Evolutionary conservation across 1,140 invertebrate species (phyloP).

Genomic region (Sipha flava): DNA sequence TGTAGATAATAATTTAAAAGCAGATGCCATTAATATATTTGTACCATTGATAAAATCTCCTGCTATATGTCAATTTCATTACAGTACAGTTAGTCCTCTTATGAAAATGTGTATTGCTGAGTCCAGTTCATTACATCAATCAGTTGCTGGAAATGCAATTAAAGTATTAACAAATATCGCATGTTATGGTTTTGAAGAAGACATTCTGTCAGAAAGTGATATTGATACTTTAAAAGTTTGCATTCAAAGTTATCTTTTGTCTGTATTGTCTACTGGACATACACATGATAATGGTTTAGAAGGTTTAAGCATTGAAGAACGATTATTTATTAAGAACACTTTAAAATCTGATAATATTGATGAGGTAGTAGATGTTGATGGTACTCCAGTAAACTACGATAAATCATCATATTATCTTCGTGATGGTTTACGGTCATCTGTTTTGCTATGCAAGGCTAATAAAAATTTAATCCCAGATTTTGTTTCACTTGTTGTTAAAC

Average conservation of each 20-base stretch:
- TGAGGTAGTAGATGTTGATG: neutral
- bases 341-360: neutral
- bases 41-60: constrained; percentile 49
- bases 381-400: neutral
- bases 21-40: constrained; percentile 44
- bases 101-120: constrained; percentile 49
- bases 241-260: constrained; percentile 18
- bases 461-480: constrained; percentile 16
- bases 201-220: neutral
- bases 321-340: neutral
- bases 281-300: neutral
- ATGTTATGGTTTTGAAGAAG: constrained; percentile 52
- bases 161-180: constrained; percentile 57
- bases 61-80: constrained; percentile 48
- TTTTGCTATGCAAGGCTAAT: constrained; percentile 15
- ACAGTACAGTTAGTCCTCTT: constrained; percentile 47
- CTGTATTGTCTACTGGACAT: neutral
- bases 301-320: neutral
- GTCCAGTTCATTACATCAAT: constrained; percentile 54
- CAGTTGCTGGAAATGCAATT: constrained; percentile 59
- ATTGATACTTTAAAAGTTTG: neutral
- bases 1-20: constrained; percentile 42
- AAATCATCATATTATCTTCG: neutral
- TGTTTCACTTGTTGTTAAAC: neutral
- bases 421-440: constrained; percentile 10